A percentile compares a stretch with the other conserved stretches of the same genome.
Conservation (phyloP, 2,113 vertebrate species). For the Bufo gargarizans region DNA sequence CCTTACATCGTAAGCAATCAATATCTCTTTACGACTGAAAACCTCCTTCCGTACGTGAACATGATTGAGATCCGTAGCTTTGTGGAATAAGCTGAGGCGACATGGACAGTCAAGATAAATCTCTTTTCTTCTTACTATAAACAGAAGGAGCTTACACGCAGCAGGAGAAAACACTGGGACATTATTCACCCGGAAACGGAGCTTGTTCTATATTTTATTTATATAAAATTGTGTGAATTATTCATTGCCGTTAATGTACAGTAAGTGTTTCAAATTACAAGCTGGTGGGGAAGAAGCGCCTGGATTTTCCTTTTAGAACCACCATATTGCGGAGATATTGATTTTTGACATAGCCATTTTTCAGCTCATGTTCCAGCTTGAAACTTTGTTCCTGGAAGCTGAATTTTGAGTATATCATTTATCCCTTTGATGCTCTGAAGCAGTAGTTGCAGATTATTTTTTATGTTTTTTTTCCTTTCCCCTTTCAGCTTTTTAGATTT, state of each 20-base stretch:
- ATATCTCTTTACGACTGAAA: slow-evolving; percentile 41
- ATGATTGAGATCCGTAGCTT: slow-evolving; percentile 57
- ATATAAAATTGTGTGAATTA: slow-evolving; percentile 71
- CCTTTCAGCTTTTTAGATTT: slow-evolving; percentile 42
- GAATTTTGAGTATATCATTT: slow-evolving; percentile 45
- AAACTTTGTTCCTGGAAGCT: slow-evolving; percentile 48
- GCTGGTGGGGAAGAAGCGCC: slow-evolving; percentile 55
- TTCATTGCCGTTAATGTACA: slow-evolving; percentile 65
- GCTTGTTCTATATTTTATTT: slow-evolving; percentile 69
- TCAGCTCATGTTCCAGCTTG: slow-evolving; percentile 34
- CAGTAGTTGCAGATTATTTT: slow-evolving; percentile 43
- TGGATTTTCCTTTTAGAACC: slow-evolving; percentile 49
- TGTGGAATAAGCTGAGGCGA: slow-evolving; percentile 56
- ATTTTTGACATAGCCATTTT: slow-evolving; percentile 59
- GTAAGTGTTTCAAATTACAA: slow-evolving; percentile 65
- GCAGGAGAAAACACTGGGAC: slow-evolving; percentile 63
- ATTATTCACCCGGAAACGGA: slow-evolving; percentile 63
- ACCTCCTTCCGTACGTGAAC: slow-evolving; percentile 56
- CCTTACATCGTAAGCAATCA: slow-evolving; percentile 4
- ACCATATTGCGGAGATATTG: slow-evolving; percentile 60
- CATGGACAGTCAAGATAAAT: slow-evolving; percentile 61
- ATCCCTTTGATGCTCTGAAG: slow-evolving; percentile 43
- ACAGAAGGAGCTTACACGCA: slow-evolving; percentile 58
- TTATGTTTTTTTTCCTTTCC: slow-evolving; percentile 18
- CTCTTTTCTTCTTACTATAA: slow-evolving; percentile 54